Percentiles rank a stretch among this genome's conserved stretches.
Evolutionary conservation across 2,888 invertebrate genomes (phyloP).

Genomic region (Caenorhabditis sulstoni): DNA sequence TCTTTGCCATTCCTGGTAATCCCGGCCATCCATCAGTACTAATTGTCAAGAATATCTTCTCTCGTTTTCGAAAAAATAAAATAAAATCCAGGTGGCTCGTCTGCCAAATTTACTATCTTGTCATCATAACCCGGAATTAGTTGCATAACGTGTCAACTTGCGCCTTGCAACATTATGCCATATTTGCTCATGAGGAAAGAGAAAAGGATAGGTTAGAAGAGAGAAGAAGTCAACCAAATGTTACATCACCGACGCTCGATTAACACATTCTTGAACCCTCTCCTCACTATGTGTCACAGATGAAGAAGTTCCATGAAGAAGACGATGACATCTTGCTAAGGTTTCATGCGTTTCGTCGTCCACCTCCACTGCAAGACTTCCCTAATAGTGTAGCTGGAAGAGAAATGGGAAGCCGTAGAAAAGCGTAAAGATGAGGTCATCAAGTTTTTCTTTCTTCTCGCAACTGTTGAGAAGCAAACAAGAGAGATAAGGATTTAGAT

Average conservation of each 20-base stretch:
- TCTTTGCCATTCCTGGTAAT: slow-evolving; percentile 7
- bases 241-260: slow-evolving; percentile 47
- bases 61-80: not conserved
- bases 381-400: not conserved
- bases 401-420: slow-evolving; percentile 3
- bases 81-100: slow-evolving; percentile 19
- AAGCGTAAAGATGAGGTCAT: slow-evolving; percentile 8
- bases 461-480: not conserved
- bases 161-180: slow-evolving; percentile 38
- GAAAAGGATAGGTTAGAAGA: not conserved
- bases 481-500: not conserved
- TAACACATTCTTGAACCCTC: slow-evolving; percentile 30
- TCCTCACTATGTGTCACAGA: not conserved
- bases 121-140: slow-evolving; percentile 63
- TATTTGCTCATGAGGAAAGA: slow-evolving; percentile 2
- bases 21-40: slow-evolving; percentile 15
- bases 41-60: slow-evolving; percentile 2
- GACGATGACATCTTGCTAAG: not conserved
- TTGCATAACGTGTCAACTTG: slow-evolving; percentile 59
- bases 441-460: not conserved
- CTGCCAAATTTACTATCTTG: slow-evolving; percentile 32
- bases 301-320: not conserved
- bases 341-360: not conserved
- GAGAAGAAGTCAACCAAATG: slow-evolving; percentile 20
- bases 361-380: not conserved